A percentile compares a stretch with the other conserved stretches of the same genome.
Evolutionary conservation across 2,888 invertebrate species (phyloP).

Genomic region (Helleia helle): DNA sequence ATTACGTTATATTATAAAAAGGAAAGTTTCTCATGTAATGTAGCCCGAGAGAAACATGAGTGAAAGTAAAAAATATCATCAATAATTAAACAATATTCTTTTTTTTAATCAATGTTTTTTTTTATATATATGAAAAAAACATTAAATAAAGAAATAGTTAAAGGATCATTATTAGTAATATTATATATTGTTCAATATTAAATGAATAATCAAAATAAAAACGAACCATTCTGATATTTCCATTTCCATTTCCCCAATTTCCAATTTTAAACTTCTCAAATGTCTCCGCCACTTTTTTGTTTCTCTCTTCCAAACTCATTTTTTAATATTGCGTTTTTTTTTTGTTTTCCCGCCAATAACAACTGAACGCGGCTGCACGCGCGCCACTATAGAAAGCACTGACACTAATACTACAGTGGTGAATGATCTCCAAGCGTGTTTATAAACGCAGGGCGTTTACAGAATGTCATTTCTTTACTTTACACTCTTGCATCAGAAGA

Average conservation of each 20-base stretch:
- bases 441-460: too few species aligned
- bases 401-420: slow-evolving; percentile 20
- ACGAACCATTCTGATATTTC: slow-evolving; percentile 43
- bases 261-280: slow-evolving; percentile 61
- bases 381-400: slow-evolving; percentile 40
- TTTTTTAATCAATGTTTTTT: too few species aligned
- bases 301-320: slow-evolving; percentile 62
- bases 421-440: too few species aligned
- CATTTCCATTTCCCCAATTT: slow-evolving; percentile 48
- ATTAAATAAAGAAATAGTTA: too few species aligned
- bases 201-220: slow-evolving; percentile 29
- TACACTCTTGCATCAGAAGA: too few species aligned
- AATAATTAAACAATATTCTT: too few species aligned
- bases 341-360: slow-evolving; percentile 47
- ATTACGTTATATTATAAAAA: slow-evolving; percentile 4
- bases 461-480: too few species aligned
- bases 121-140: too few species aligned
- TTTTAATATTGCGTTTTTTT: slow-evolving; percentile 23
- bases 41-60: slow-evolving; percentile 10
- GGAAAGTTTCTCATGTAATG: slow-evolving; percentile 14
- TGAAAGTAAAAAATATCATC: slow-evolving; percentile 23
- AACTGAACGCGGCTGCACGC: slow-evolving; percentile 43
- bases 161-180: too few species aligned
- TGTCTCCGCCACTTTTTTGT: slow-evolving; percentile 57
- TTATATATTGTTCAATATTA: too few species aligned